phyloP scores from a whole-genome alignment of 1,140 invertebrate species.

The Drosophila orena region DNA sequence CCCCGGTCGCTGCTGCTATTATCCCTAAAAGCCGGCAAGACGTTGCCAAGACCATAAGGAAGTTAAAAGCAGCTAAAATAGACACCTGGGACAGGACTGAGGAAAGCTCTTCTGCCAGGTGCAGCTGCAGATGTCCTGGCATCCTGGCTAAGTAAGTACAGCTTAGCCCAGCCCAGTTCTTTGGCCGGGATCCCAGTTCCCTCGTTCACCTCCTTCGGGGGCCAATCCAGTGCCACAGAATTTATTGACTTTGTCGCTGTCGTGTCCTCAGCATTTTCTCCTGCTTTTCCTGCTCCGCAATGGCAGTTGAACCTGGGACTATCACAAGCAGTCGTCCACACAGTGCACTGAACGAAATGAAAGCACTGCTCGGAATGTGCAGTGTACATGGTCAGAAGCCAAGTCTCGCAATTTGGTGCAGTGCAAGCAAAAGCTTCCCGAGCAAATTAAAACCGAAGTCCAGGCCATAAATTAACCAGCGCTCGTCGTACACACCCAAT shows the following conservation, averaged over 20 bases:
- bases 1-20: constrained; percentile 26
- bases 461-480: constrained; percentile 60
- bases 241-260: constrained; percentile 78
- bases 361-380: too few relatives aligned
- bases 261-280: constrained; percentile 41
- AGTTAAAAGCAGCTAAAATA: constrained; percentile 80
- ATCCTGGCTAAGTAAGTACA: constrained; percentile 65
- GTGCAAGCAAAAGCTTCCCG: neutral
- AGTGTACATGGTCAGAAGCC: too few relatives aligned
- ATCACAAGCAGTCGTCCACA: neutral
- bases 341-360: constrained; percentile 32
- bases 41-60: constrained; percentile 55
- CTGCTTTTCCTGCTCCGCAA: neutral
- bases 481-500: constrained; percentile 11
- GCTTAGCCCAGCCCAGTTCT: constrained; percentile 25
- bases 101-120: constrained; percentile 5
- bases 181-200: constrained; percentile 11
- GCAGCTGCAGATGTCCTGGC: constrained; percentile 26
- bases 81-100: constrained; percentile 66
- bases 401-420: neutral
- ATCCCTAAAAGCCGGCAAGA: constrained; percentile 72
- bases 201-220: constrained; percentile 24
- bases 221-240: constrained; percentile 71
- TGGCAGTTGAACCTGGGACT: constrained; percentile 5
- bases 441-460: constrained; percentile 71